These are phyloP conservation scores for Prosapia bicincta DNA, from an alignment of 2,888 invertebrate species.

Conservation along the genomic window DNA sequence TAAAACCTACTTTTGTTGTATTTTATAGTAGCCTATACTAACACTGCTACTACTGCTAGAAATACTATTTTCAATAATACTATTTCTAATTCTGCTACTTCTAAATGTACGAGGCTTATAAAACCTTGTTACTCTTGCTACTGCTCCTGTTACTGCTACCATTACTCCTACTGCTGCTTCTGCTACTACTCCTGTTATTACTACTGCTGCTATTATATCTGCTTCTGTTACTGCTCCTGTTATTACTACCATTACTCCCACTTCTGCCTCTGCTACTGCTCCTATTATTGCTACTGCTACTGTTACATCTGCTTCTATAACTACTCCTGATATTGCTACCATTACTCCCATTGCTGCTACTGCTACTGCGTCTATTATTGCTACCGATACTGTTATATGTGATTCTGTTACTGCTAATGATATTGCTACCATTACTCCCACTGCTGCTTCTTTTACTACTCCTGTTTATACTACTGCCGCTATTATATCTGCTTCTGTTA, in stretches of 20 bases:
- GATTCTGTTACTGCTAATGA: background rate
- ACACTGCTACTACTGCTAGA: no score
- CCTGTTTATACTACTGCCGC: background rate
- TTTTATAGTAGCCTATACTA: no score
- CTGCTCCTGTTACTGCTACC: background rate
- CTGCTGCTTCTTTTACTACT: background rate
- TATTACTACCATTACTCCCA: background rate
- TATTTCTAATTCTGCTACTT: background rate
- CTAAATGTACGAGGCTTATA: no score
- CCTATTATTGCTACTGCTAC: background rate
- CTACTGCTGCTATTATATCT: background rate
- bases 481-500: background rate
- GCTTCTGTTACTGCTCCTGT: background rate
- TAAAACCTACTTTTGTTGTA: no score
- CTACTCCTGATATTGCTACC: background rate
- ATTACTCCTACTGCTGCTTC: background rate
- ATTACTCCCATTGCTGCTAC: background rate
- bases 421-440: background rate
- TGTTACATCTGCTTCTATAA: background rate
- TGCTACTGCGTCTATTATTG: background rate
- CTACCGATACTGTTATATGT: background rate
- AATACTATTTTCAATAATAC: no score
- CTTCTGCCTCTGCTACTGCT: background rate
- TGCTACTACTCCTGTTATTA: background rate
- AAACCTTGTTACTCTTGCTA: background rate